These are phyloP conservation scores for Leucophenga montana DNA, from an alignment of 2,888 invertebrate genomes.

Conservation along the genomic window DNA sequence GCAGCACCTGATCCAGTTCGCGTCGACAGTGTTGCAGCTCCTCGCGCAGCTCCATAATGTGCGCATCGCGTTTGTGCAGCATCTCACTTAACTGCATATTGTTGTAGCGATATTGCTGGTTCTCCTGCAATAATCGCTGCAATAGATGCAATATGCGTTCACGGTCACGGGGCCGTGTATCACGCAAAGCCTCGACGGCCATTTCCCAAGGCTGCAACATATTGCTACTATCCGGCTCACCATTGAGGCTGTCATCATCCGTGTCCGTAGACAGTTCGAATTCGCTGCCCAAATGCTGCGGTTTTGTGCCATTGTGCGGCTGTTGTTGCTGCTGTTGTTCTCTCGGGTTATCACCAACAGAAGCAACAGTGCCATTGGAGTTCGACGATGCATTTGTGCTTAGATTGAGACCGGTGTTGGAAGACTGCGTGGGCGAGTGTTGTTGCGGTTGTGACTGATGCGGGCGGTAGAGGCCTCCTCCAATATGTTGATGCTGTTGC, in stretches of 20 bases:
- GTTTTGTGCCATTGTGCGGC: conserved; percentile 46
- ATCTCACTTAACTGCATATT: conserved; percentile 69
- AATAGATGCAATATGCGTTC: conserved; percentile 70
- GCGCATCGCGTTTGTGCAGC: conserved; percentile 68
- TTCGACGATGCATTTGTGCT: conserved; percentile 67
- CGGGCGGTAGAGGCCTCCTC: conserved; percentile 39
- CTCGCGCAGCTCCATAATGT: conserved; percentile 69
- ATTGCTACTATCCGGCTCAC: conserved; percentile 73
- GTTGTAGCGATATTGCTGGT: conserved; percentile 69
- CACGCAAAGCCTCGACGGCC: conserved; percentile 70
- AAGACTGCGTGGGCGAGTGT: conserved; percentile 66
- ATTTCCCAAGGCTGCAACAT: conserved; percentile 71
- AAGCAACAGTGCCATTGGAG: conserved; percentile 29
- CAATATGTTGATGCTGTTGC: conserved; percentile 48
- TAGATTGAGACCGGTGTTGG: conserved; percentile 60
- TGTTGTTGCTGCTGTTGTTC: conserved; percentile 40
- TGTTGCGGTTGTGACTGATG: conserved; percentile 51
- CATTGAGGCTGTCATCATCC: conserved; percentile 77
- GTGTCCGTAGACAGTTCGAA: conserved; percentile 83
- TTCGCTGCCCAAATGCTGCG: conserved; percentile 74
- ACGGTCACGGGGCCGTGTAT: conserved; percentile 69
- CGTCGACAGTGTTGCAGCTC: conserved; percentile 69
- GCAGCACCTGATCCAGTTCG: conserved; percentile 56
- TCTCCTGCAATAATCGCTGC: conserved; percentile 70
- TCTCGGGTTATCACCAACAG: not conserved